Evolutionary conservation across 2,888 invertebrate species (phyloP), one percentile per base, ranked within the genome.

Genomic region (Aricia artaxerxes): DNA sequence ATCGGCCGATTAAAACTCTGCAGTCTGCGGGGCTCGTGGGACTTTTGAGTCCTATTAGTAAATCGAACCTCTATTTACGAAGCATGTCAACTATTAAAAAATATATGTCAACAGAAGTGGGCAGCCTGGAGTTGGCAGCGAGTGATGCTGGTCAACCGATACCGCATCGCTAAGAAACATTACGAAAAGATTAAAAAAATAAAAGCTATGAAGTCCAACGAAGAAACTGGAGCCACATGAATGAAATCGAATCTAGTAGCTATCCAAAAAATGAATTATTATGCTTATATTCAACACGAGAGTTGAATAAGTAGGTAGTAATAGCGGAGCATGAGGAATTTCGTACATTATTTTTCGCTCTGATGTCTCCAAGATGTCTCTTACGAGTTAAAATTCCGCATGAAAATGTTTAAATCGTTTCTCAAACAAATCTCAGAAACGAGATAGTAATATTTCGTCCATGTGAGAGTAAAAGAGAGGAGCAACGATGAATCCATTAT

Each of bases 41-140:
- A 38, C 38, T 38, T 38, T 38, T 2, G 3, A 4, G 38, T 38
- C 38, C 38, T 3, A 38, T 38, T 4, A 38, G 38, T 38, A 38
- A 40, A 2, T 35, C 6, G 6, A 40, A 5, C 40, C 40, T 40
- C 1, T 5, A 40, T 40, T 40, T 40, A 49, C 1, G 0, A 57
- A 53, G 0, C 13, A 57, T 7, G 83, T 84, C 83, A 73, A 84
- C 89, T 24, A 24, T 24, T 24, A 24, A 24, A 24, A 24, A 24
- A 24, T 24, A 4, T 53, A 57, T 7, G 83, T 84, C 83, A 73
- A 84, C 89, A 94, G 93, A 88, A 86, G 38, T 90, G 90, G 88
- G 83, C 90, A 0, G 76, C 84, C 0, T 92, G 92, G 92, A 92
- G 91, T 81, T 93, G 93, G 93, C 85, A 87, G 79, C 86, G 87